A percentile compares a stretch with the other conserved stretches of the same genome.
phyloP scores from a whole-genome alignment of 2,113 vertebrate genomes.

The Garra rufa region DNA sequence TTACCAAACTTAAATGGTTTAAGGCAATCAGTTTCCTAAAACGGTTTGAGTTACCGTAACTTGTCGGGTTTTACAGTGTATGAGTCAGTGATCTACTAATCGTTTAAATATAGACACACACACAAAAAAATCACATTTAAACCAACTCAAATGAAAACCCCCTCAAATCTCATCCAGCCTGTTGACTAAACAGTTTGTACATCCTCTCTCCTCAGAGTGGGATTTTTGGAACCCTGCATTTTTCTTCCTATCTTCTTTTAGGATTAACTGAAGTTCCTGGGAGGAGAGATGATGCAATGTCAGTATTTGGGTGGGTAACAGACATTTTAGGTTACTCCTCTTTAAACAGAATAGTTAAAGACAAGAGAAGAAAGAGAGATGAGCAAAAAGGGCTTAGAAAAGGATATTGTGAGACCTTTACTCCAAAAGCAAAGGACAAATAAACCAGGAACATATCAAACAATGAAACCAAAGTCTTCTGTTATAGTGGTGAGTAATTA shows the following conservation, averaged over 20 bases:
- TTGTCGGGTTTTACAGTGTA: no score
- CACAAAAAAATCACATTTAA: background rate
- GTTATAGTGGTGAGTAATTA: background rate
- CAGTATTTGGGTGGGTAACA: slow-evolving; percentile 2
- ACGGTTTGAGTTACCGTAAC: no score
- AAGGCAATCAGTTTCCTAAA: no score
- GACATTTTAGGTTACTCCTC: slow-evolving; percentile 26
- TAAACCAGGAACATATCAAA: background rate
- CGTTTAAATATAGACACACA: background rate
- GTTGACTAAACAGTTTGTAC: background rate
- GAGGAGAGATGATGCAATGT: slow-evolving; percentile 10
- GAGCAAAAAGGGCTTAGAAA: background rate
- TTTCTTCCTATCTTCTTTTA: background rate
- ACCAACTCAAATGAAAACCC: background rate
- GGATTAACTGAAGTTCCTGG: background rate
- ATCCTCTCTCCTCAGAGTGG: background rate
- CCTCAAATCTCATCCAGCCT: background rate
- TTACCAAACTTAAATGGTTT: no score
- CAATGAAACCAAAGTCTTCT: slow-evolving; percentile 19
- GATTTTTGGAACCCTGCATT: background rate
- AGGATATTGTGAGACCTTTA: background rate
- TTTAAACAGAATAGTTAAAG: slow-evolving; percentile 10
- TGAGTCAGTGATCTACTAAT: background rate
- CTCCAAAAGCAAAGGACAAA: background rate
- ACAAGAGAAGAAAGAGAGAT: background rate